Evolutionary conservation across 2,797 vertebrate genomes (phyloP).

Genomic region (Crocodylus rhombifer): DNA sequence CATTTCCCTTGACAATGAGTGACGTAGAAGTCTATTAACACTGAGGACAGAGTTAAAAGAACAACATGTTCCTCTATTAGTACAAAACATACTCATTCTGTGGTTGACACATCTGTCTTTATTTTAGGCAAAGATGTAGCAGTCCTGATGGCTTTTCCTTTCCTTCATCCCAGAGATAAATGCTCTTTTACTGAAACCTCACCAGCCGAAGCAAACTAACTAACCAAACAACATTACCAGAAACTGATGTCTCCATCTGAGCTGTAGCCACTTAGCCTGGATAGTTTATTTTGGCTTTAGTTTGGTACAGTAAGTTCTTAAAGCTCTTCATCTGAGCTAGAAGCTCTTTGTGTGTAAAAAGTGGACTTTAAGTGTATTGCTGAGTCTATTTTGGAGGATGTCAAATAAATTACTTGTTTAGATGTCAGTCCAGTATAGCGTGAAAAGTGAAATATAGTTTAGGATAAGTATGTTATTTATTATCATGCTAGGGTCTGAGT

Average conservation of each 20-base stretch:
- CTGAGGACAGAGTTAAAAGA: not conserved
- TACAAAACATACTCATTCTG: not conserved
- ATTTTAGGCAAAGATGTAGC: constrained; percentile 29
- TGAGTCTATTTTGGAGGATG: constrained; percentile 24
- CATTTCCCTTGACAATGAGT: constrained; percentile 16
- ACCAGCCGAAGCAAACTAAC: constrained; percentile 16
- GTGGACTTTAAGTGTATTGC: not conserved
- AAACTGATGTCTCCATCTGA: constrained; percentile 23
- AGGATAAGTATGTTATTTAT: constrained; percentile 25
- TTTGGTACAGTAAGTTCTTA: not conserved
- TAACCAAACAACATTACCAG: not conserved
- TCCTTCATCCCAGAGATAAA: constrained; percentile 16
- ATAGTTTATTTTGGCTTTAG: constrained; percentile 52
- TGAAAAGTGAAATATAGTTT: not conserved
- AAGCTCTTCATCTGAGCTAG: constrained; percentile 24
- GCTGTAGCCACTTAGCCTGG: not conserved
- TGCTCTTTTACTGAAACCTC: constrained; percentile 30
- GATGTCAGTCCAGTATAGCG: not conserved
- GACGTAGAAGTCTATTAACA: not conserved
- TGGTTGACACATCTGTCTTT: constrained; percentile 44
- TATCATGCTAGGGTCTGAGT: not conserved
- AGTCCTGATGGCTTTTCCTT: constrained; percentile 19
- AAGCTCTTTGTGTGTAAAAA: not conserved
- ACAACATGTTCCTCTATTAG: not conserved
- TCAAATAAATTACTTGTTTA: not conserved